These are phyloP conservation scores for Anthopleura sola DNA, from an alignment of 64 coral and sea anemone species.

Conservation along the genomic window DNA sequence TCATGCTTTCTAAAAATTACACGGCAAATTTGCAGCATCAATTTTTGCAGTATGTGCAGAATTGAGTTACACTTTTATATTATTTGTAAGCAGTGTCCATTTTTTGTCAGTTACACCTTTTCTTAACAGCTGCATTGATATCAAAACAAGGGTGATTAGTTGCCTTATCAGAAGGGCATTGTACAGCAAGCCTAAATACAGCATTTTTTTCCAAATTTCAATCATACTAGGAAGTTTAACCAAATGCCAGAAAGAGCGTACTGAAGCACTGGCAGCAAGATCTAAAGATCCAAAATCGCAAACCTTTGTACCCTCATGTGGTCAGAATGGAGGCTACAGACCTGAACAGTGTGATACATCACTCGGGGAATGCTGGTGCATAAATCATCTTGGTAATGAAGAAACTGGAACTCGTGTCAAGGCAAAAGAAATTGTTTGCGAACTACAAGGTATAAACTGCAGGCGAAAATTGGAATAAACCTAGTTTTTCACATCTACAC, in stretches of 20 bases:
- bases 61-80: too few relatives aligned
- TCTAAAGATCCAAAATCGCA: background rate
- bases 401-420: constrained; percentile 54
- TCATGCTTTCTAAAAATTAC: too few relatives aligned
- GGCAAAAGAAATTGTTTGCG: background rate
- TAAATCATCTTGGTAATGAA: constrained; percentile 70
- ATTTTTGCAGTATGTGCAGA: too few relatives aligned
- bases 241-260: constrained; percentile 59
- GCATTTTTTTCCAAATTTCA: background rate
- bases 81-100: too few relatives aligned
- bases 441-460: background rate
- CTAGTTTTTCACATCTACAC: too few relatives aligned
- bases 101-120: too few relatives aligned
- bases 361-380: constrained; percentile 83
- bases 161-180: too few relatives aligned
- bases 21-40: too few relatives aligned
- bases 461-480: background rate
- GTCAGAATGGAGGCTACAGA: constrained; percentile 57
- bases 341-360: constrained; percentile 61
- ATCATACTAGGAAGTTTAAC: constrained; percentile 26
- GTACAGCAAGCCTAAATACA: background rate
- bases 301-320: constrained; percentile 52
- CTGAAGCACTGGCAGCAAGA: background rate
- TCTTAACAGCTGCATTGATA: too few relatives aligned
- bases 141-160: too few relatives aligned